These are phyloP conservation scores for Coptodon rendalli DNA, from an alignment of 2,113 vertebrate genomes.

Conservation along the genomic window DNA sequence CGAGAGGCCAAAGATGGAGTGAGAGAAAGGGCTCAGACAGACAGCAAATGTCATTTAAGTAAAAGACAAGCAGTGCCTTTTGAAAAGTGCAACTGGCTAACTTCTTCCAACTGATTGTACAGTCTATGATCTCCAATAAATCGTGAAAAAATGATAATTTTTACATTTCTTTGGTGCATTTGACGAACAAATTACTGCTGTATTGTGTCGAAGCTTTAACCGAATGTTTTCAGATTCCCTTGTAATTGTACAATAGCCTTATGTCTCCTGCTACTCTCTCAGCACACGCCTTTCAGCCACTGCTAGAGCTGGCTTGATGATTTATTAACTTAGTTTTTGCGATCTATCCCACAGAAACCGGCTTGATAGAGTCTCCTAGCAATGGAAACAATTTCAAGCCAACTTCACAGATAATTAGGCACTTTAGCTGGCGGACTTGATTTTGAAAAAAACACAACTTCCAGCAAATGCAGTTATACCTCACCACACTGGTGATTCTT, in stretches of 20 bases:
- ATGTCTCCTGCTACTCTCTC: background rate
- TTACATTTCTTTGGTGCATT: background rate
- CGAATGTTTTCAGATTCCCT: background rate
- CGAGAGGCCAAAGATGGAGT: constrained; percentile 13
- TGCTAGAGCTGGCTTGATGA: constrained; percentile 40
- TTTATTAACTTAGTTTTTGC: constrained; percentile 67
- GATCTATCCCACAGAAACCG: constrained; percentile 50
- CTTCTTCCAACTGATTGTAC: background rate
- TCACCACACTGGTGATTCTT: background rate
- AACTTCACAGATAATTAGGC: constrained; percentile 73
- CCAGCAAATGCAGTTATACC: constrained; percentile 12
- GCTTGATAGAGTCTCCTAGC: constrained; percentile 57
- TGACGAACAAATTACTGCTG: background rate
- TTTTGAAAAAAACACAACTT: constrained; percentile 49
- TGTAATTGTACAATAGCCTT: background rate
- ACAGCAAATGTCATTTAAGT: constrained; percentile 50
- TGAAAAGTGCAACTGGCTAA: background rate
- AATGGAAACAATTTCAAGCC: constrained; percentile 66
- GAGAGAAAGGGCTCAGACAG: constrained; percentile 19
- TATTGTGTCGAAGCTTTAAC: background rate
- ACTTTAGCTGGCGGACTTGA: constrained; percentile 57
- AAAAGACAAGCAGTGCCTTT: constrained; percentile 18
- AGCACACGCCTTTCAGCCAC: background rate
- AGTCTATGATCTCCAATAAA: background rate
- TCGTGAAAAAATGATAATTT: fast-evolving